Base-by-base conservation (phyloP, 2,113 vertebrate species). In the Passerina amoena region DNA sequence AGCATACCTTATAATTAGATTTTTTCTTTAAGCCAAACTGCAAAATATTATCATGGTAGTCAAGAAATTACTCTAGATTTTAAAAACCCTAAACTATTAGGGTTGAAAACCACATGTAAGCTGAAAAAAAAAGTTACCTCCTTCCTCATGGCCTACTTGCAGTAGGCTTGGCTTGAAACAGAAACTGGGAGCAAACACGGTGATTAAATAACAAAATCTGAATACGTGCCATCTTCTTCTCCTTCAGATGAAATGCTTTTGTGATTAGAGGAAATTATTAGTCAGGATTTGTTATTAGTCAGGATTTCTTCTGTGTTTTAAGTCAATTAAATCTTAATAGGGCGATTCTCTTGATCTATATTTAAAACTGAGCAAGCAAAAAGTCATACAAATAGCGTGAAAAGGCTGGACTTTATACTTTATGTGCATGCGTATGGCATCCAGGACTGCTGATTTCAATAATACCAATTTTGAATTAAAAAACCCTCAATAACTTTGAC, bases 301-400 rank as follows among this genome's bases (percentile, higher is more conserved):
- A 81, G 21, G 33, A 77, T 57, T 91, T 83, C 72, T 14, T 83
- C 18, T 82, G 38, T 30, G 28, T 54, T 30, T 81, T 68, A 66
- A 86, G 38, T 71, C 40, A 93, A 94, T 94, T 92, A 71, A 78
- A 86, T 71, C 76, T 75, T 92, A 92, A 71, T 53, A 83, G 51
- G 40, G 25, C 38, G 53, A 92, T 75, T 84, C n/a, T 24, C 65
- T 64, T 37, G 25, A 75, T 90, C 51, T 83, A 88, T 73, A 88
- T 81, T 81, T 90, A 83, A 92, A 90, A 64, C 14, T 2, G 1
- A 86, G 42, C 40, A 81, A 68, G 60, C 15, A 78, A 73, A 91
- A 80, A 89, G 30, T 31, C 14, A 86, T 68, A 70, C 22, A 73
- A 92, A 86, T 11, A 51, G 18, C 4, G 12, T 30, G 56, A 76